Conservation (phyloP, 2,797 vertebrate species). For the Nannoperca obscura region DNA sequence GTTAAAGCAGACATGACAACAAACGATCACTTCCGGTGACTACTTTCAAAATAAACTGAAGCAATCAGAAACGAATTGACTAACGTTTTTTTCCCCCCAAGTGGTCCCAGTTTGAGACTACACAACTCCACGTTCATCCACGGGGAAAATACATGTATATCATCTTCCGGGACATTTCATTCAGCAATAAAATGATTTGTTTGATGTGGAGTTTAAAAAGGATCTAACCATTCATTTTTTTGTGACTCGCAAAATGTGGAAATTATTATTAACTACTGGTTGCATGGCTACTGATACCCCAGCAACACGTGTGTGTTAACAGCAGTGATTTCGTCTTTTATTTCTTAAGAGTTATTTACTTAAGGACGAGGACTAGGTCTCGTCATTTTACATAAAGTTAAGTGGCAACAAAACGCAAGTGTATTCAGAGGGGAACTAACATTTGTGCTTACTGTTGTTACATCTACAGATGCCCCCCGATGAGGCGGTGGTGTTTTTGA, state of each 20-base stretch:
- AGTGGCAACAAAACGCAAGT: not conserved
- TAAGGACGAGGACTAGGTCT: not conserved
- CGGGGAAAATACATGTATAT: not conserved
- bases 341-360: not conserved
- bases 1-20: not conserved
- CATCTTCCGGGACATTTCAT: too few relatives aligned
- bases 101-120: not conserved
- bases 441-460: constrained; percentile 43
- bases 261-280: not conserved
- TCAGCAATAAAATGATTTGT: not conserved
- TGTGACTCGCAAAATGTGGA: not conserved
- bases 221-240: not conserved
- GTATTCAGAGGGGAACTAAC: constrained; percentile 58
- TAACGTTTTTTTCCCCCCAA: not conserved
- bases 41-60: constrained; percentile 6
- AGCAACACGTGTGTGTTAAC: not conserved
- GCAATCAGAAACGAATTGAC: not conserved
- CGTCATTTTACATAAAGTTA: not conserved
- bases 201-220: not conserved
- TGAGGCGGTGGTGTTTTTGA: constrained; percentile 62
- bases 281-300: not conserved
- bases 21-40: not conserved
- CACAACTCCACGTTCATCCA: not conserved
- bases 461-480: constrained; percentile 68
- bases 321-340: not conserved